Evolutionary conservation across 2,888 invertebrate genomes (phyloP), one percentile per base, ranked within the genome.

Genomic region (Hermaeophaga mercurialis): DNA sequence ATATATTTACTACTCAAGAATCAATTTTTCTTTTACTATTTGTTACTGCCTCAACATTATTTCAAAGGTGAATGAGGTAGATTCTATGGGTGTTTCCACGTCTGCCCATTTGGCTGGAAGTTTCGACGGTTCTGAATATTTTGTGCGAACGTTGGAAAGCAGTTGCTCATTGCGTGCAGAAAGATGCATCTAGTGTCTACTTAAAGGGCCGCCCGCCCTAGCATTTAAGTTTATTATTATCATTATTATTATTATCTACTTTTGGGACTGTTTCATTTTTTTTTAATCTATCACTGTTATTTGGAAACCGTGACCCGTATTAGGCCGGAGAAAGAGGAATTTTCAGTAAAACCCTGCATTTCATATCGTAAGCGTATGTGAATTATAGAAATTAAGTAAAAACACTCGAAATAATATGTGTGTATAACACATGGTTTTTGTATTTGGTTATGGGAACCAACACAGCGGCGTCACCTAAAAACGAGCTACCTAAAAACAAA

Each of bases 241-340:
- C 56, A 64, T 64, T 58, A 49, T 58, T 34, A 62, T 64, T 64
- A 61, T 54, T 59, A 33, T 54, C 49, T 63, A 63, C 61, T 63
- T 63, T 61, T 47, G 56, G 56, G 48, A 31, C 58, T 11, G 34
- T 19, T 52, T 43, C 26, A 11, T 8, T 6, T 43, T 19, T 43
- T 43, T 58, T 55, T 9, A 57, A 55, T 55, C 56, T 58, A 59
- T 62, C 56, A 58, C 58, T 59, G 54, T 62, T 62, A 56, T 62
- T 58, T 56, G 55, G 44, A 26, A 56, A 55, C 54, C 62, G 62
- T 62, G 62, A 62, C 62, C 59, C 49, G 56, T 28, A 56, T 61
- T 56, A 52, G 58, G 47, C 46, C 47, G 54, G 47, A 50, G 46
- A 57, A 57, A 44, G 19, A 41, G 34, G n/a, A 34, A 47, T 43